These are phyloP conservation scores for Heteromyza rotundicornis DNA, from an alignment of 2,888 invertebrate genomes.

Conservation along the genomic window DNA sequence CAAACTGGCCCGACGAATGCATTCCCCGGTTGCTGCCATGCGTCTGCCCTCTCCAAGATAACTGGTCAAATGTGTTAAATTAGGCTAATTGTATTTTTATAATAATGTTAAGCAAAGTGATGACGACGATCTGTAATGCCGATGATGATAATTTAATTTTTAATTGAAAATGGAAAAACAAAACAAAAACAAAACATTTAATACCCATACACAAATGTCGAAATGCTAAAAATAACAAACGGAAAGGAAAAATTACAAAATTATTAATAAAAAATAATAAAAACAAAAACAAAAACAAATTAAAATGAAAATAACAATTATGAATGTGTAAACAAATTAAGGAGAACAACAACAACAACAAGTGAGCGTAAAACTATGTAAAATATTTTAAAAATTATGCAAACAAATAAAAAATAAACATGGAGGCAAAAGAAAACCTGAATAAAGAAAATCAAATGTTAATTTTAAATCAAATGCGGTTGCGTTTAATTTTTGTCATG, in stretches of 20 bases:
- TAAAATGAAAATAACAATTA: not conserved
- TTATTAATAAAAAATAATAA: not conserved
- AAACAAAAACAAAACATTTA: too few species aligned
- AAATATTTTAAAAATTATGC: not conserved
- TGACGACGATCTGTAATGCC: not conserved
- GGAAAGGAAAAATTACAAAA: not conserved
- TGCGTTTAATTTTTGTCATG: not conserved
- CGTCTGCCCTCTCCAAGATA: conserved; percentile 35
- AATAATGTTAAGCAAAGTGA: conserved; percentile 27
- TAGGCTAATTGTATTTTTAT: conserved; percentile 37
- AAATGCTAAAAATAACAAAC: too few species aligned
- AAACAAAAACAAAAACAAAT: not conserved
- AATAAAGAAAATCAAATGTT: conserved; percentile 34
- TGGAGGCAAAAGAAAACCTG: conserved; percentile 5
- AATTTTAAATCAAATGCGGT: conserved; percentile 32
- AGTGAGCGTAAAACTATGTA: conserved; percentile 15
- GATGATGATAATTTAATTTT: not conserved
- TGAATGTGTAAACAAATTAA: not conserved
- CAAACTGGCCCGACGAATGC: conserved; percentile 3
- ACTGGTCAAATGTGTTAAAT: conserved; percentile 29
- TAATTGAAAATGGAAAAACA: too few species aligned
- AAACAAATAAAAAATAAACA: conserved; percentile 13
- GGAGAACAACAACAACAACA: not conserved
- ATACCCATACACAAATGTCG: too few species aligned
- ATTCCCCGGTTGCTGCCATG: conserved; percentile 18